These are phyloP conservation scores for Choreutis nemorana DNA, from an alignment of 2,888 invertebrate species.

Conservation along the genomic window DNA sequence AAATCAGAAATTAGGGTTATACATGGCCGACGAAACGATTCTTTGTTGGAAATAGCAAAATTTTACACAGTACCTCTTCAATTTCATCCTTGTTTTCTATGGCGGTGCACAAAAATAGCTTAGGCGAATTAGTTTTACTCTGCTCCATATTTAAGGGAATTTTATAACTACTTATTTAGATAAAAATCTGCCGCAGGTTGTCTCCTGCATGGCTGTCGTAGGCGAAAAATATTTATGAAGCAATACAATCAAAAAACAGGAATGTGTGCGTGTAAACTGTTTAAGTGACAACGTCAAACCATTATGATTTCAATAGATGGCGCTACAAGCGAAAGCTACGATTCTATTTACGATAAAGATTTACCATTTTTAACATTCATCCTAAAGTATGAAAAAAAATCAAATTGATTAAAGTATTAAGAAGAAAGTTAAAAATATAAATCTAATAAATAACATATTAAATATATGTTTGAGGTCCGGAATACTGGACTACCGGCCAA, in stretches of 20 bases:
- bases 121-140: constrained; percentile 69
- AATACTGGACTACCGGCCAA: no score
- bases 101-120: constrained; percentile 81
- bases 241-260: constrained; percentile 44
- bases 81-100: constrained; percentile 91
- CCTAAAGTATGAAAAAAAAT: no score
- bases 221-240: constrained; percentile 65
- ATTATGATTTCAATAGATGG: no score
- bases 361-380: no score
- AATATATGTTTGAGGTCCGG: no score
- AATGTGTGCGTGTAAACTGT: constrained; percentile 36
- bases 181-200: constrained; percentile 66
- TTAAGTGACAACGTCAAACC: constrained; percentile 23
- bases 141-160: constrained; percentile 65
- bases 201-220: constrained; percentile 70
- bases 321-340: no score
- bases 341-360: no score
- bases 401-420: no score
- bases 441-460: no score
- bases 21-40: constrained; percentile 62
- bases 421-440: no score
- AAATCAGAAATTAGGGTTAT: constrained; percentile 43
- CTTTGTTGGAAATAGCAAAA: constrained; percentile 57
- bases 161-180: constrained; percentile 61
- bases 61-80: constrained; percentile 80